Evolutionary conservation across 2,888 invertebrate genomes (phyloP), one percentile per base, ranked within the genome.

Genomic region (Loripinus fragilis): DNA sequence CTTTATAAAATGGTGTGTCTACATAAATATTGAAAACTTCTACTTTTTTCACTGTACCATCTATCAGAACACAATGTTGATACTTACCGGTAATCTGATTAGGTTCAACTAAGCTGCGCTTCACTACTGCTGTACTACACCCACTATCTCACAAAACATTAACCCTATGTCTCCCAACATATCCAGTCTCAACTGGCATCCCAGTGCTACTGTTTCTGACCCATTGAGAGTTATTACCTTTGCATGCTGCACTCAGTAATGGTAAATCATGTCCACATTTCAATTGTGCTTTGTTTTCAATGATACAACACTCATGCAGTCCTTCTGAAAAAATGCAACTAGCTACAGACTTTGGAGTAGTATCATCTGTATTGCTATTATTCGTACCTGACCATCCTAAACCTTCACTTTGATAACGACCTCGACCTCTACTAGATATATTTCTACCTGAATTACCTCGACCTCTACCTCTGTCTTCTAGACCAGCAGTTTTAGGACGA

Each of bases 131-230:
- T 3, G 45, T 20, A 45, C n/a, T 45, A 33, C 70, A 69, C 0
- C 69, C 70, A 23, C 52, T 75, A 60, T 70, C 75, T 20, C 70
- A 0, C 25, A 75, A 60, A 0, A 69, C 70, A 15, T 23, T 55
- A n/a, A 69, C 67, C 25, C 10, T 30, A 8, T 41, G 7, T n/a
- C 23, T 52, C 15, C 55, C 38, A 48, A 69, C 48, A 23, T 20
- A 28, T 10, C 73, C 65, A 12, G 38, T 15, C 1, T n/a, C 66
- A 25, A 73, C 50, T 25, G 48, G 66, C 66, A 65, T 65, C 66
- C 12, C 35, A 25, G 17, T 20, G 23, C 10, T 12, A 66, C 8
- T 28, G n/a, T 28, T 23, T 45, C 10, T 17, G 3, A 20, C 3
- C 15, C n/a, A 45, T 20, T 20, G 17, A 17, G 10, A 20, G 3